Base-by-base conservation (phyloP, 2,113 vertebrate genomes). In the Aythya baeri region DNA sequence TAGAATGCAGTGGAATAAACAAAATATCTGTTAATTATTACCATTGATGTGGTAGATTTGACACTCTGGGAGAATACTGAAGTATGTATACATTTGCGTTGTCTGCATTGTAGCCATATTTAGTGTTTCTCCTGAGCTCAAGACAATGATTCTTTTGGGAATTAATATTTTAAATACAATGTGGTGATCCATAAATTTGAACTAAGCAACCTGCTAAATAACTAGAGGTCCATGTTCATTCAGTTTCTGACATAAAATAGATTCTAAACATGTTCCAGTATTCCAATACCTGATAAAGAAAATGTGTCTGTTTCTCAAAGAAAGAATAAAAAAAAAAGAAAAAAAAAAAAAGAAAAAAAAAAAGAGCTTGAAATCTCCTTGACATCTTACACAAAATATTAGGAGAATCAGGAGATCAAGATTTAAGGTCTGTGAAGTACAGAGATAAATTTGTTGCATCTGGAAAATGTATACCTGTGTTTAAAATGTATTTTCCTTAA, bases 101-200 rank as follows among this genome's bases (percentile, higher is more conserved):
- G 31, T 83, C 58, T 88, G 27, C 6, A 20, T 75, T 72, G 32
- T 68, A 83, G 17, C 12, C 68, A 9, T n/a, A 55, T 92, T 87
- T 92, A 75, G 68, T 72, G 8, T 70, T 74, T 86, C 29, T 46
- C 27, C n/a, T 63, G 18, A 89, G 15, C 15, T 70, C 55, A 61
- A 95, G 61, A 44, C 17, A 82, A 58, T 50, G 16, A 73, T 89
- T 93, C 21, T 52, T 55, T 9, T 3, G 52, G 38, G 20, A 83
- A 81, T 86, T 74, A 83, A 25, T 84, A 78, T 86, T 92, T 90
- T 57, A 78, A 75, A 86, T 74, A 57, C 80, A 81, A 20, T 65
- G 7, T 43, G 32, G 11, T 10, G 32, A 72, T 11, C 34, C 65
- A 71, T 73, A 80, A 25, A 54, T 95, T 73, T 96, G 26, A 57